These are phyloP conservation scores for Leptocoma aspasia DNA, from an alignment of 2,113 vertebrate genomes.

Conservation along the genomic window DNA sequence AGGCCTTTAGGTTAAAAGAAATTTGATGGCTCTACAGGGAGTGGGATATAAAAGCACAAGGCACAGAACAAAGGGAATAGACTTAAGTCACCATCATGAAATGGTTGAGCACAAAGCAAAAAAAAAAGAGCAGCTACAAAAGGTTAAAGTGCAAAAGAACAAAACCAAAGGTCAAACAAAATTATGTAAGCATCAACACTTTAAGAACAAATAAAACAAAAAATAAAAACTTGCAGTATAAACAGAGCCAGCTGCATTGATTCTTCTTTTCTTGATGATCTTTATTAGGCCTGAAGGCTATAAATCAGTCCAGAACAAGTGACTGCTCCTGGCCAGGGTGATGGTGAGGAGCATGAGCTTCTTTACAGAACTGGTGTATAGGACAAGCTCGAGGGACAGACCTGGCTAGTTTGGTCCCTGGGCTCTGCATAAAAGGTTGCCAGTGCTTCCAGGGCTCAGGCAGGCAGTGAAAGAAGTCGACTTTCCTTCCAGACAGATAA, in stretches of 20 bases:
- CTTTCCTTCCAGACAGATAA: background rate
- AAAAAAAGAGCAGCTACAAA: background rate
- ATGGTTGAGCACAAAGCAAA: background rate
- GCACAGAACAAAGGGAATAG: constrained; percentile 8
- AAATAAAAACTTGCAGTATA: background rate
- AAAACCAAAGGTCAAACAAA: background rate
- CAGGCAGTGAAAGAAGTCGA: background rate
- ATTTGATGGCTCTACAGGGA: constrained; percentile 3
- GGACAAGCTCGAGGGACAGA: background rate
- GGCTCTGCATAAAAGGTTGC: background rate
- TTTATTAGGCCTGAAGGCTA: background rate
- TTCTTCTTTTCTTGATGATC: background rate
- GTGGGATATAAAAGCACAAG: constrained; percentile 7
- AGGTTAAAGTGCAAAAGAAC: background rate
- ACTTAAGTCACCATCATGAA: background rate
- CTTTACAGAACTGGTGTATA: background rate
- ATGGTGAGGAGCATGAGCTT: background rate
- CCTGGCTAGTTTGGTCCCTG: background rate
- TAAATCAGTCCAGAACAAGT: background rate
- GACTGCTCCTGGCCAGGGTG: background rate
- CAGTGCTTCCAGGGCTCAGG: background rate
- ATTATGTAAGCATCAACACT: background rate
- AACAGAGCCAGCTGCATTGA: background rate
- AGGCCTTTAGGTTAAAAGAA: constrained; percentile 48
- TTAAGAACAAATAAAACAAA: background rate